Percentiles rank a stretch among this genome's conserved stretches.
Conservation (phyloP, 2,113 vertebrate genomes). For the Clarias magur region DNA sequence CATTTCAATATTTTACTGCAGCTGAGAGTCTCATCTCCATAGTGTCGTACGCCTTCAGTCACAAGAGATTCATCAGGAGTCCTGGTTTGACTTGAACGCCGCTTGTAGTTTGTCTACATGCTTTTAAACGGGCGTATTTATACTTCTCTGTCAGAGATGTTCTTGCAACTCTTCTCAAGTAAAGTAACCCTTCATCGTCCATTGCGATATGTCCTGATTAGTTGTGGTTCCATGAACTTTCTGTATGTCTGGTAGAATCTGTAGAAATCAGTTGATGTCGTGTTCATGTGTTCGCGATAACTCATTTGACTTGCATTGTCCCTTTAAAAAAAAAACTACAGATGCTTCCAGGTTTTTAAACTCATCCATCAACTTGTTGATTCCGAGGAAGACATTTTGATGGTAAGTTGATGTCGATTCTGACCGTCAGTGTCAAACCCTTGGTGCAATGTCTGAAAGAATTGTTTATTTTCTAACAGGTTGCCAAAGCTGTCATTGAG, state of each 20-base stretch:
- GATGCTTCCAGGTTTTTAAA: constrained; percentile 92
- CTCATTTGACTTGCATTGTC: background rate
- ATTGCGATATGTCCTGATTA: background rate
- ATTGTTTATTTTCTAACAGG: constrained; percentile 65
- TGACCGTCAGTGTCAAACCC: background rate
- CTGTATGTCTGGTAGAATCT: background rate
- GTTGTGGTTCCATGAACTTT: background rate
- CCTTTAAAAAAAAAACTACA: constrained; percentile 53
- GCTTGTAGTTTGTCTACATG: too few relatives aligned
- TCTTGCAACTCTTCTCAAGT: background rate
- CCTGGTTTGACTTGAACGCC: too few relatives aligned
- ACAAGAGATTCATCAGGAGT: too few relatives aligned
- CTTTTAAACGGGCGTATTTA: too few relatives aligned
- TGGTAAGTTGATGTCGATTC: constrained; percentile 71
- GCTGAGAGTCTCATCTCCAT: too few relatives aligned
- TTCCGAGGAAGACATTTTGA: constrained; percentile 86
- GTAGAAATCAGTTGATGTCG: background rate
- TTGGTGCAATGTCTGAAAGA: background rate
- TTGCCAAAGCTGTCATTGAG: constrained; percentile 90
- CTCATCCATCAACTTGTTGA: constrained; percentile 92
- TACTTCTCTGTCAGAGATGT: background rate
- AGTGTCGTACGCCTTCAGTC: too few relatives aligned
- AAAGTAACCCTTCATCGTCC: too few relatives aligned
- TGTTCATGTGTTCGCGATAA: background rate
- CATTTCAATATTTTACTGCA: too few relatives aligned